Evolutionary conservation across 2,113 vertebrate species (phyloP).

Genomic region (Prunella fulvescens): DNA sequence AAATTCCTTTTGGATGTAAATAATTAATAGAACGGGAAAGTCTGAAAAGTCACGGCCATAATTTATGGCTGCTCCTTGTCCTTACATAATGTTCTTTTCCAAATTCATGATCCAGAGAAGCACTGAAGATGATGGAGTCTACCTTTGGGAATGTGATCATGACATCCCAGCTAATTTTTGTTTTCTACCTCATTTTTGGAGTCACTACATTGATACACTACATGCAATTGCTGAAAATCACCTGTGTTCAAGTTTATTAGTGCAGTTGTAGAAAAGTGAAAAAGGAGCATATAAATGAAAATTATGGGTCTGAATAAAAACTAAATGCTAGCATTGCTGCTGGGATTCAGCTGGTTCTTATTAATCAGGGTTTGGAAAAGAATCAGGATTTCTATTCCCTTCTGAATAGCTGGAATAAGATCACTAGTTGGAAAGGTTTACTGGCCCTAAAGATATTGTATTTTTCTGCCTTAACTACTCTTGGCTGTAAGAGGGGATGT

Average conservation of each 20-base stretch:
- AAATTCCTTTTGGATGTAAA: neutral
- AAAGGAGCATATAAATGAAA: neutral
- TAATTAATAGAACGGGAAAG: neutral
- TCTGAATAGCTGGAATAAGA: slow-evolving; percentile 46
- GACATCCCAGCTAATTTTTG: neutral
- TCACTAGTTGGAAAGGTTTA: slow-evolving; percentile 41
- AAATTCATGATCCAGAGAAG: neutral
- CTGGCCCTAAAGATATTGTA: neutral
- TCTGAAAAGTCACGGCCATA: neutral
- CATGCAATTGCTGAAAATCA: rapidly evolving
- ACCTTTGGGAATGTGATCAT: neutral
- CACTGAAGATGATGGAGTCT: neutral
- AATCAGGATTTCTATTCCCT: slow-evolving; percentile 6
- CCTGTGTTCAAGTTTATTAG: neutral
- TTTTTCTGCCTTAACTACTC: slow-evolving; percentile 36
- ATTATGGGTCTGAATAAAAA: neutral
- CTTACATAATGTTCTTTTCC: neutral
- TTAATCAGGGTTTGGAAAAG: slow-evolving; percentile 37
- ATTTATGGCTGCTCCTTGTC: neutral
- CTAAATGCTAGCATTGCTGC: neutral
- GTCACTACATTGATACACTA: neutral
- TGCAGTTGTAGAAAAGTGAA: neutral
- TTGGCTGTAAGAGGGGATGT: slow-evolving; percentile 28
- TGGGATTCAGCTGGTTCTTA: slow-evolving; percentile 33
- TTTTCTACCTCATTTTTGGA: neutral